Evolutionary conservation across 2,797 vertebrate species (phyloP).

Genomic region (Sciurus vulgaris): DNA sequence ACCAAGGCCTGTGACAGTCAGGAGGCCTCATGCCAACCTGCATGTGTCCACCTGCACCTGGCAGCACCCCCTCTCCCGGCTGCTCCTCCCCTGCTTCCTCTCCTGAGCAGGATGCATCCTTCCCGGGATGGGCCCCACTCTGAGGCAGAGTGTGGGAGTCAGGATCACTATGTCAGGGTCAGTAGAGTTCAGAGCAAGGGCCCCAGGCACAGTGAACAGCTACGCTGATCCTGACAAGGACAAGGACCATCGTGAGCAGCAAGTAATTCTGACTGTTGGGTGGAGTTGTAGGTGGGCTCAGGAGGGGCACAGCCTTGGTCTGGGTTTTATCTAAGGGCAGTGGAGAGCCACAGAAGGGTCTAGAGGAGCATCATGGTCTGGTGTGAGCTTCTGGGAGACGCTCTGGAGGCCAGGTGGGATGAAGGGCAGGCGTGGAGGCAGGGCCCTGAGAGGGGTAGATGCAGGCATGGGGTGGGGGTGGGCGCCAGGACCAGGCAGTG

Average conservation of each 20-base stretch:
- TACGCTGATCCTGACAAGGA: neutral
- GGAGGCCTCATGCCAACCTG: no score
- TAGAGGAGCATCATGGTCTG: neutral
- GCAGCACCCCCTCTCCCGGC: no score
- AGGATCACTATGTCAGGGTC: no score
- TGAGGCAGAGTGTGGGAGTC: no score
- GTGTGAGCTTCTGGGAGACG: neutral
- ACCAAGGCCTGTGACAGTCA: no score
- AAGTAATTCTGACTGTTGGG: no score
- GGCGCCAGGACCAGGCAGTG: neutral
- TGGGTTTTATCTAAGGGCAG: neutral
- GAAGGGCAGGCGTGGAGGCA: neutral
- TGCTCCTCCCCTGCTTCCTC: no score
- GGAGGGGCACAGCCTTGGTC: neutral
- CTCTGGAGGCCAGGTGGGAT: neutral
- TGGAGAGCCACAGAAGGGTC: neutral
- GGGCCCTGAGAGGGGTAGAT: neutral
- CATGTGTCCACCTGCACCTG: no score
- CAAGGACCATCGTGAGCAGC: rapidly evolving
- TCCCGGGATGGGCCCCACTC: no score
- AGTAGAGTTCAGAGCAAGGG: no score
- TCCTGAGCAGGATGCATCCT: no score
- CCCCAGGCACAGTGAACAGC: no score
- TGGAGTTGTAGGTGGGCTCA: rapidly evolving
- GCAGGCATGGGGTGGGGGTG: neutral